Percentiles rank a stretch among this genome's conserved stretches.
phyloP scores from a whole-genome alignment of 2,797 vertebrate genomes.

The Macroramphosus scolopax region DNA sequence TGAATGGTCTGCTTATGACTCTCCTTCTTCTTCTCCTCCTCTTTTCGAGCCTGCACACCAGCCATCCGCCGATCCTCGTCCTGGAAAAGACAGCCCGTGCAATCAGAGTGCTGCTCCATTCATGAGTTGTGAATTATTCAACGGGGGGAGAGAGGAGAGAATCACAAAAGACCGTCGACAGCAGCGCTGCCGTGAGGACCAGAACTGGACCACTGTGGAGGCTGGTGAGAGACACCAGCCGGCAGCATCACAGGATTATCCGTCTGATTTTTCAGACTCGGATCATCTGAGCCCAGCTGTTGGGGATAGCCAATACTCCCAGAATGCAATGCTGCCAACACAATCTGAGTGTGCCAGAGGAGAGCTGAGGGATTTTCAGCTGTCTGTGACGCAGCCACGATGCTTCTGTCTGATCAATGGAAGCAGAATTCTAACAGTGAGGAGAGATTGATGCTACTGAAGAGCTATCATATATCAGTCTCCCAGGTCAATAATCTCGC shows the following conservation, averaged over 20 bases:
- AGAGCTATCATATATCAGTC: conserved; percentile 1
- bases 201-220: conserved; percentile 35
- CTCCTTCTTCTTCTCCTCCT: conserved; percentile 96
- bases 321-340: conserved; percentile 71
- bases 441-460: conserved; percentile 3
- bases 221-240: conserved; percentile 41
- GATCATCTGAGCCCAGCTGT: conserved; percentile 70
- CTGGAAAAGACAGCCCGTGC: conserved; percentile 72
- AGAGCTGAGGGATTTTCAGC: conserved; percentile 41
- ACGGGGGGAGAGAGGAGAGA: conserved; percentile 42
- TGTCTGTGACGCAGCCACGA: conserved; percentile 30
- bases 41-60: conserved; percentile 89
- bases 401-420: conserved; percentile 34
- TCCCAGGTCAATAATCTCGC: background rate
- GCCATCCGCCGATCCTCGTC: conserved; percentile 98
- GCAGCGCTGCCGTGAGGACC: conserved; percentile 21
- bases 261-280: conserved; percentile 63
- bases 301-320: conserved; percentile 67
- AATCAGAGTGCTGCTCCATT: conserved; percentile 64
- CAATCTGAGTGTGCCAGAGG: conserved; percentile 53
- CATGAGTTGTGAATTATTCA: conserved; percentile 58
- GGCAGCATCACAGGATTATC: conserved; percentile 69
- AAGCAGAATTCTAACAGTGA: conserved; percentile 10
- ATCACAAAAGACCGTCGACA: conserved; percentile 42
- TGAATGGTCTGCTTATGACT: conserved; percentile 91